Evolutionary conservation across 37 sponge, comb jelly and placozoan genomes (phyloP), one percentile per base, ranked within the genome.

Genomic region (Diacarnus erythraeanus): DNA sequence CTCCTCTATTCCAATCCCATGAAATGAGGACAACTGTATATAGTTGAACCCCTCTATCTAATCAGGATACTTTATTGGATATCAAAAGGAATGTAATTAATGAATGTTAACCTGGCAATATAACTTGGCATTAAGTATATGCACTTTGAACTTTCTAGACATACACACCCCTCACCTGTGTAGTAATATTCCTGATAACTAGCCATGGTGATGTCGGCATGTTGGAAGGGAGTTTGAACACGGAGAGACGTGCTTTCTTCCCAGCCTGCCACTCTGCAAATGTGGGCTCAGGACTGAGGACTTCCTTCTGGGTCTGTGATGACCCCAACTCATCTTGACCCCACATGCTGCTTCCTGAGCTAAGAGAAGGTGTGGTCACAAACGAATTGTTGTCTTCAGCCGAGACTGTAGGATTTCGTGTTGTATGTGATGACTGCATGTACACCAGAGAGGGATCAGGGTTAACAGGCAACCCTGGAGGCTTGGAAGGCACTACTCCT

Each of bases 241-340:
- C 77, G 2, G 80, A 66, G 31, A 79, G 74, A 18, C 38, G 79
- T 22, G 83, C 83, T 56, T 83, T 88, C 84, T 88, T 88, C 22
- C 80, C 85, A 42, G 71, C 75, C 63, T 89, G 84, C 90, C 90
- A 90, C 27, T 82, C 85, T 23, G 78, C 69, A 74, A 82, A 83
- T 1, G 83, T 42, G 1, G 68, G 82, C 25, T 90, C 91, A 34
- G 77, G 83, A 44, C 78, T 81, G 42, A 77, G 70, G 27, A 43
- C 29, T 8, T 34, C 57, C 15, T 35, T 26, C 29, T 54, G 29
- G 0, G 35, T 12, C 42, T 31, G 36, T 25, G 69, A 21, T 6
- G 71, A 36, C 5, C 1, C n/a, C 18, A 81, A 35, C 15, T 71
- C 64, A 23, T 76, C 71, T 47, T 71, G 69, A 23, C 68, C 61